Evolutionary conservation across 2,888 invertebrate genomes (phyloP).

Genomic region (Exephanes ischioxanthus): DNA sequence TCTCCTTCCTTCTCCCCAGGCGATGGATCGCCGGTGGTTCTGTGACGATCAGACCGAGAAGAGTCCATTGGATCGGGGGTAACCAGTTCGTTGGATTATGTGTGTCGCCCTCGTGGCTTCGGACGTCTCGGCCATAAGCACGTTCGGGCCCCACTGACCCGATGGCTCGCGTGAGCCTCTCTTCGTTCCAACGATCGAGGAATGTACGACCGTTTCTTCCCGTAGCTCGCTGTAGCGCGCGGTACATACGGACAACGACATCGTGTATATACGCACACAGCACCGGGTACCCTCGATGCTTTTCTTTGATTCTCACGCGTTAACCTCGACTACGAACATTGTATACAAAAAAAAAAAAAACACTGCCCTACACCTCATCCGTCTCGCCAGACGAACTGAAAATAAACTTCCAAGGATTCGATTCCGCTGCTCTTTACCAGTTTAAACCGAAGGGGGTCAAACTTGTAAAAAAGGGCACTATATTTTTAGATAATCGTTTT

Average conservation of each 20-base stretch:
- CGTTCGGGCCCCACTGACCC: slow-evolving; percentile 70
- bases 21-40: neutral
- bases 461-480: neutral
- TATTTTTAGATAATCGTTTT: neutral
- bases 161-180: slow-evolving; percentile 49
- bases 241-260: slow-evolving; percentile 6
- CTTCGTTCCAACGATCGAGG: slow-evolving; percentile 62
- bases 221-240: slow-evolving; percentile 9
- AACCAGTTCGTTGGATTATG: slow-evolving; percentile 56
- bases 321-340: neutral
- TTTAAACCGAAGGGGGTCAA: neutral
- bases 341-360: slow-evolving; percentile 3
- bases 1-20: neutral
- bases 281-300: neutral
- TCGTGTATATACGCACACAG: neutral
- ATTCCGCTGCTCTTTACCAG: slow-evolving; percentile 4
- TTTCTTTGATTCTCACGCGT: slow-evolving; percentile 30
- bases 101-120: slow-evolving; percentile 58
- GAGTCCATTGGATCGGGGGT: slow-evolving; percentile 37
- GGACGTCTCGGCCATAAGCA: slow-evolving; percentile 45
- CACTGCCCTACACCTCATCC: neutral
- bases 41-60: slow-evolving; percentile 8
- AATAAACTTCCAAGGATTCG: slow-evolving; percentile 7
- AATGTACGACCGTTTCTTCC: slow-evolving; percentile 63
- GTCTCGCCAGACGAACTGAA: slow-evolving; percentile 2